Conservation (phyloP, 2,888 invertebrate genomes). For the Coremacera marginata region DNA sequence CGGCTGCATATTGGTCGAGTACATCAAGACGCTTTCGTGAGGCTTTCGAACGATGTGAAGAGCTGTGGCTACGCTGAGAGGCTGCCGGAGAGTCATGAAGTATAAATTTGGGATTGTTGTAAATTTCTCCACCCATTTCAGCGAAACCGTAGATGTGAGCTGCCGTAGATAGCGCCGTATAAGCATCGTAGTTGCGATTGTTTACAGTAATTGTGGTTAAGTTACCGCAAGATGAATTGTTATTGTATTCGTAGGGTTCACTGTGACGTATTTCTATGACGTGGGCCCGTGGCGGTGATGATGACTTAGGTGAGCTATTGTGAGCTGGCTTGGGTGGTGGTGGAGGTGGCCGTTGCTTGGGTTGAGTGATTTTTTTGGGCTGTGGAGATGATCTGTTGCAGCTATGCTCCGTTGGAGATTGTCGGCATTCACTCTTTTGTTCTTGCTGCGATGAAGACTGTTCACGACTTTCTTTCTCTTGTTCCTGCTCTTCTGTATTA, state of each 20-base stretch:
- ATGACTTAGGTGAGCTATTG: conserved; percentile 19
- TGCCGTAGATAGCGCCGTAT: conserved; percentile 54
- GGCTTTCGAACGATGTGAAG: conserved; percentile 59
- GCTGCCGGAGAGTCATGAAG: conserved; percentile 64
- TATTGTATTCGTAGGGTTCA: not conserved
- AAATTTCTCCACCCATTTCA: conserved; percentile 64
- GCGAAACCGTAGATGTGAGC: conserved; percentile 63
- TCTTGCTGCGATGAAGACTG: not conserved
- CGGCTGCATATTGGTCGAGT: conserved; percentile 66
- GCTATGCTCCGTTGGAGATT: not conserved
- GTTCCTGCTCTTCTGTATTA: not conserved
- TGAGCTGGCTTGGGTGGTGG: conserved; percentile 52
- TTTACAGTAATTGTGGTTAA: conserved; percentile 44
- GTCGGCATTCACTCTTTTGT: not conserved
- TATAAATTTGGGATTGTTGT: conserved; percentile 68
- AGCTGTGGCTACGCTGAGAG: conserved; percentile 58
- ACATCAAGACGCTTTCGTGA: conserved; percentile 61
- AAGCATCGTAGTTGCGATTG: conserved; percentile 51
- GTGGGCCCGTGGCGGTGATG: conserved; percentile 23
- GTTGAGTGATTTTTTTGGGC: conserved; percentile 57
- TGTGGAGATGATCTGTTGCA: not conserved
- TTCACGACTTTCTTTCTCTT: not conserved
- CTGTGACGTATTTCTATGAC: conserved; percentile 25
- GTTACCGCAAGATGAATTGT: not conserved
- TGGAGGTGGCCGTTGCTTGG: conserved; percentile 65